phyloP scores from a whole-genome alignment of 2,888 invertebrate genomes.

The Conistra vaccinii region DNA sequence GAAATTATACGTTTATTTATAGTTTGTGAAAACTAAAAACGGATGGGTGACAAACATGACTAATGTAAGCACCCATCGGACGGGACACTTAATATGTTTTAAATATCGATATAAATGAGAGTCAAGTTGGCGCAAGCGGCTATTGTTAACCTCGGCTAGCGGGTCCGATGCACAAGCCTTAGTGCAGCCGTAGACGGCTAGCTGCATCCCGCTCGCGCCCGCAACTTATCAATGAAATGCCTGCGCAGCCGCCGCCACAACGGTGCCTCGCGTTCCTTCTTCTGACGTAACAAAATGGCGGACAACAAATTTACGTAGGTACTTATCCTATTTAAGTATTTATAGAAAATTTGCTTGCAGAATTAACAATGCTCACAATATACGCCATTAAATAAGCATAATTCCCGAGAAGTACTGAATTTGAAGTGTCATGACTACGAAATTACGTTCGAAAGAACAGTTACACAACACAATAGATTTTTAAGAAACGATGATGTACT shows the following conservation, averaged over 20 bases:
- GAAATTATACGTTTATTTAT: slow-evolving; percentile 64
- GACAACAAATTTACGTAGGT: slow-evolving; percentile 74
- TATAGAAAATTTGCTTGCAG: slow-evolving; percentile 59
- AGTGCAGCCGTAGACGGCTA: slow-evolving; percentile 74
- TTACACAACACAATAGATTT: slow-evolving; percentile 71
- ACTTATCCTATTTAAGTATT: slow-evolving; percentile 71
- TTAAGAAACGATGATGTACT: slow-evolving; percentile 60
- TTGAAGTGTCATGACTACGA: slow-evolving; percentile 69
- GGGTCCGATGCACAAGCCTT: slow-evolving; percentile 66
- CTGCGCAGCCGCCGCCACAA: slow-evolving; percentile 79
- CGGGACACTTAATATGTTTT: slow-evolving; percentile 56
- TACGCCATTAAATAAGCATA: slow-evolving; percentile 64
- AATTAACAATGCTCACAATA: slow-evolving; percentile 56
- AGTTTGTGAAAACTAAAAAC: slow-evolving; percentile 69
- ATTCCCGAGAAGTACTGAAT: slow-evolving; percentile 65
- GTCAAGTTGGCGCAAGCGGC: slow-evolving; percentile 62
- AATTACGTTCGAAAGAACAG: slow-evolving; percentile 66
- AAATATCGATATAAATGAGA: slow-evolving; percentile 64
- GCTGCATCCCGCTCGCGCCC: slow-evolving; percentile 85
- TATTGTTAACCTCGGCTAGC: slow-evolving; percentile 70
- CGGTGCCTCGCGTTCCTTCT: slow-evolving; percentile 85
- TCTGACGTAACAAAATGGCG: slow-evolving; percentile 88
- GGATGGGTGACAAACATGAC: slow-evolving; percentile 65
- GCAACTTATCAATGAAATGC: slow-evolving; percentile 89
- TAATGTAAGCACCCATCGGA: slow-evolving; percentile 54